Percentiles rank a stretch among this genome's conserved stretches.
These are phyloP conservation scores for Phaonia tiefii DNA, from an alignment of 2,888 invertebrate genomes.

Conservation along the genomic window DNA sequence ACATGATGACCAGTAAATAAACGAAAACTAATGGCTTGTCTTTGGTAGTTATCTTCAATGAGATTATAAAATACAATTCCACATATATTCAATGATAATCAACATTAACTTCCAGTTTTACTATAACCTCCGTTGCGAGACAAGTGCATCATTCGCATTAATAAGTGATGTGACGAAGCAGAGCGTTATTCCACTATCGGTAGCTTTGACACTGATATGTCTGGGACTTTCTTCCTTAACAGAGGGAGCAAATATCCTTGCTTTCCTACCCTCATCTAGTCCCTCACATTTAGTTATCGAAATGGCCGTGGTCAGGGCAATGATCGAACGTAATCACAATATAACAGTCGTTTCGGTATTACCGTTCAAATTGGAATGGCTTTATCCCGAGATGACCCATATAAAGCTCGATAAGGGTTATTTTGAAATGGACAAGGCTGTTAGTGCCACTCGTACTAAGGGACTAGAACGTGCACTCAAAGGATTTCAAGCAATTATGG, in stretches of 20 bases:
- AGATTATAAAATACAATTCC: too few relatives aligned
- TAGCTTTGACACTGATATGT: not conserved
- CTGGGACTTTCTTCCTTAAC: not conserved
- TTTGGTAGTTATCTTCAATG: too few relatives aligned
- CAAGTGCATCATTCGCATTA: too few relatives aligned
- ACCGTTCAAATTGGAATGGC: slow-evolving; percentile 42
- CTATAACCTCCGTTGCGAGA: too few relatives aligned
- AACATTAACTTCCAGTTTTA: too few relatives aligned
- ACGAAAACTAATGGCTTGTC: too few relatives aligned
- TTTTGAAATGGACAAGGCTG: slow-evolving; percentile 4
- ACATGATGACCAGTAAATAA: too few relatives aligned
- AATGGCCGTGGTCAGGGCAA: slow-evolving; percentile 68
- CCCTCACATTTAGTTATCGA: slow-evolving; percentile 69
- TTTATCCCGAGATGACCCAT: slow-evolving; percentile 39
- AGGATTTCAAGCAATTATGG: not conserved
- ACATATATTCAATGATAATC: too few relatives aligned
- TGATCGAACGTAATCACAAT: slow-evolving; percentile 70
- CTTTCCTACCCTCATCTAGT: slow-evolving; percentile 68
- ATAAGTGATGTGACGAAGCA: not conserved
- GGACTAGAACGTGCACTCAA: not conserved
- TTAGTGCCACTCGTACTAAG: not conserved
- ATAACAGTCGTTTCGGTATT: slow-evolving; percentile 69
- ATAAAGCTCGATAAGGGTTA: slow-evolving; percentile 50
- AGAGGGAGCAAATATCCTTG: slow-evolving; percentile 66
- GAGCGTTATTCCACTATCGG: not conserved